phyloP scores from a whole-genome alignment of 2,888 invertebrate genomes.

The Morpho deidamia region DNA sequence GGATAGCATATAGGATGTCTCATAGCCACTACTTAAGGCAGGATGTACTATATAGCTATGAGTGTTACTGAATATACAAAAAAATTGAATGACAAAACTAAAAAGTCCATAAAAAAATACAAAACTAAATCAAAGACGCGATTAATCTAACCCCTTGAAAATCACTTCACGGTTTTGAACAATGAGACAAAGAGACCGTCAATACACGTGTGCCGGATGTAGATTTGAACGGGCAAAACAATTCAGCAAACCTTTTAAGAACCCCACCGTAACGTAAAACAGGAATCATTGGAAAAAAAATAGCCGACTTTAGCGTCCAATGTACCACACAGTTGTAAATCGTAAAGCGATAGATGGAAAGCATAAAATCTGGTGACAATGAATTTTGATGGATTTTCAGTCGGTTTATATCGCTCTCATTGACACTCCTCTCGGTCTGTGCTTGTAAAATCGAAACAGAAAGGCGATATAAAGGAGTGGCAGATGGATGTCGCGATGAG shows the following conservation, averaged over 20 bases:
- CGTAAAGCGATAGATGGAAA: conserved; percentile 30
- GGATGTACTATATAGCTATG: too few relatives aligned
- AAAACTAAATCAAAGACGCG: background rate
- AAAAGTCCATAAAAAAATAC: background rate
- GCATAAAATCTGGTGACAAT: conserved; percentile 32
- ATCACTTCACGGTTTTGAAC: conserved; percentile 36
- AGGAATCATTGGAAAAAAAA: conserved; percentile 38
- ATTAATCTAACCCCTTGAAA: conserved; percentile 26
- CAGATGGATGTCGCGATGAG: conserved; percentile 69
- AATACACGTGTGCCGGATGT: conserved; percentile 70
- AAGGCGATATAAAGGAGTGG: conserved; percentile 59
- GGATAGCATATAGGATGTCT: too few relatives aligned
- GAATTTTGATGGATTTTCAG: conserved; percentile 36
- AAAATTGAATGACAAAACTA: too few relatives aligned
- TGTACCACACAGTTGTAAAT: conserved; percentile 12
- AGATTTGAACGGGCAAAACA: conserved; percentile 54
- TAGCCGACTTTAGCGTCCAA: conserved; percentile 25
- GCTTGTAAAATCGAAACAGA: conserved; percentile 70
- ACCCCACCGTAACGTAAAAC: conserved; percentile 59
- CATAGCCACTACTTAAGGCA: too few relatives aligned
- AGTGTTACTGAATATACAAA: too few relatives aligned
- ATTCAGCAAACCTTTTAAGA: conserved; percentile 53
- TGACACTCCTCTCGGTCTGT: conserved; percentile 54
- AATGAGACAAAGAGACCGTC: conserved; percentile 43
- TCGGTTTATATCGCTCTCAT: conserved; percentile 46